phyloP scores from a whole-genome alignment of 1,140 invertebrate genomes.

The Apis dorsata region DNA sequence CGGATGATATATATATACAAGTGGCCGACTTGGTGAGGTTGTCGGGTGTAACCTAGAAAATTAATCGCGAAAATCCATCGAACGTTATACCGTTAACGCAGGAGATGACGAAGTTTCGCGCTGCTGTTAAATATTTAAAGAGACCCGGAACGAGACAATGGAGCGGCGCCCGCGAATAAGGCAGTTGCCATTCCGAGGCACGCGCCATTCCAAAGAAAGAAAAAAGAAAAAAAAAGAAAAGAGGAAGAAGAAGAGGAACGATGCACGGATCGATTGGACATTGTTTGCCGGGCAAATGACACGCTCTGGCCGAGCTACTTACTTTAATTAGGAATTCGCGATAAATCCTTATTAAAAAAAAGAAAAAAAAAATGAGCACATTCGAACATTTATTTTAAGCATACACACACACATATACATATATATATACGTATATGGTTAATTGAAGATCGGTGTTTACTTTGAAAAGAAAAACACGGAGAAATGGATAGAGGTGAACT shows the following conservation, averaged over 20 bases:
- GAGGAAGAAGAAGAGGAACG: too few relatives aligned
- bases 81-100: conserved; percentile 70
- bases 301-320: conserved; percentile 11
- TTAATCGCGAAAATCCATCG: conserved; percentile 59
- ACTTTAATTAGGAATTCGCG: background rate
- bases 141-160: conserved; percentile 74
- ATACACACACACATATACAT: too few relatives aligned
- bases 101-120: conserved; percentile 63
- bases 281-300: conserved; percentile 23
- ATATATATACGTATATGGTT: too few relatives aligned
- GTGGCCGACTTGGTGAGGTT: background rate
- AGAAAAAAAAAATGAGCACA: background rate
- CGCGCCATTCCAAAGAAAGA: conserved; percentile 23
- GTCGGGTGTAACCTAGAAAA: conserved; percentile 67
- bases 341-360: background rate
- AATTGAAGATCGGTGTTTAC: too few relatives aligned
- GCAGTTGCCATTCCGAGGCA: conserved; percentile 56
- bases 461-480: too few relatives aligned
- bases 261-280: conserved; percentile 25
- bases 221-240: background rate
- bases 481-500: too few relatives aligned
- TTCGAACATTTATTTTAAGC: too few relatives aligned
- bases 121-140: conserved; percentile 79
- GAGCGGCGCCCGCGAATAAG: conserved; percentile 63
- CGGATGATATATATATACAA: background rate